These are phyloP conservation scores for Thermophis baileyi DNA, from an alignment of 2,113 vertebrate species.

Conservation along the genomic window DNA sequence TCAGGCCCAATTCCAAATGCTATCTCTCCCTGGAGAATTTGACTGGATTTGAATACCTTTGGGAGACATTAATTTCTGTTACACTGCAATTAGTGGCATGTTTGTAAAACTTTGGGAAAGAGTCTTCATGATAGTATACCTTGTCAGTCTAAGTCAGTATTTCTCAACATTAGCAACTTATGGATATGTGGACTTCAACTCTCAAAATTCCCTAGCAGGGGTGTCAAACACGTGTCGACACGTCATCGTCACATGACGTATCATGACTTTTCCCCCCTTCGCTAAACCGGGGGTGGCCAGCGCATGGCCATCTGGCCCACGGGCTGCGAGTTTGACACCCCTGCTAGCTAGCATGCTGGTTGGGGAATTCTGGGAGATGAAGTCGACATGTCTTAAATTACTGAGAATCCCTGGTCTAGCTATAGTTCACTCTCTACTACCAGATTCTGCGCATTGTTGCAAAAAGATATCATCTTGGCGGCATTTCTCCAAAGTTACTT, in stretches of 20 bases:
- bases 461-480: not conserved
- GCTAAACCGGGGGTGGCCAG: not conserved
- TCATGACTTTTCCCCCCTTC: too few relatives aligned
- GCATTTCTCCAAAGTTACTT: not conserved
- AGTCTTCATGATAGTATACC: not conserved
- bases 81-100: not conserved
- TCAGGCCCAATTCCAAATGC: not conserved
- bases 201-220: not conserved
- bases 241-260: too few relatives aligned
- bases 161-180: not conserved
- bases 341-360: not conserved
- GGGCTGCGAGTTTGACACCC: too few relatives aligned
- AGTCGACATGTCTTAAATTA: not conserved
- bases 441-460: not conserved
- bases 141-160: not conserved
- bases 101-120: not conserved
- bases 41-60: not conserved
- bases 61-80: not conserved
- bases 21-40: not conserved
- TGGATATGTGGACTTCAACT: not conserved
- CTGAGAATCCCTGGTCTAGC: not conserved
- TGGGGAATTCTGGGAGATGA: not conserved
- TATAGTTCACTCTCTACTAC: not conserved
- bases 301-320: rapidly evolving
- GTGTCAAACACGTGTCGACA: too few relatives aligned